These are phyloP conservation scores for Neosilurus mollespiculum DNA, from an alignment of 2,797 vertebrate species.

Conservation along the genomic window DNA sequence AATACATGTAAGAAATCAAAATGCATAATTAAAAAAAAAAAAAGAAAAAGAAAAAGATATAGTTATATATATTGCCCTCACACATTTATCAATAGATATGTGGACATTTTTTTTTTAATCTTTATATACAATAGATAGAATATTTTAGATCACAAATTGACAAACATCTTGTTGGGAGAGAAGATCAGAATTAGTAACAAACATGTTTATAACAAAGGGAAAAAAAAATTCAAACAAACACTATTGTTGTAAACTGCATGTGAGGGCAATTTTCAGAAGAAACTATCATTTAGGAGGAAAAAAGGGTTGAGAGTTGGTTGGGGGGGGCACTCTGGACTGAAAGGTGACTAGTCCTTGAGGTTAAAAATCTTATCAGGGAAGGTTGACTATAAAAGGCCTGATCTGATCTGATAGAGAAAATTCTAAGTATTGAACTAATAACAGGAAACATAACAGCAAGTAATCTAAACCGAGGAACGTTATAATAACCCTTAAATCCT, in stretches of 20 bases:
- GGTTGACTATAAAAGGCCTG: neutral
- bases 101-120: neutral
- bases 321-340: conserved; percentile 45
- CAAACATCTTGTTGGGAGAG: neutral
- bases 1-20: neutral
- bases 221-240: conserved; percentile 9
- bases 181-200: no score
- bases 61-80: neutral
- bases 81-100: neutral
- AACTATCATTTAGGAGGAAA: conserved; percentile 12
- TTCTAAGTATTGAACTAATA: neutral
- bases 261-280: neutral
- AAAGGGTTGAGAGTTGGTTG: no score
- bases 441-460: neutral
- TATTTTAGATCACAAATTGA: neutral
- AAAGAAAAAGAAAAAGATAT: no score
- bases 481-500: neutral
- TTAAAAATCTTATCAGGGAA: conserved; percentile 51
- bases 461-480: neutral
- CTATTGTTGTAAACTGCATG: neutral
- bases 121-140: neutral
- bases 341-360: conserved; percentile 57
- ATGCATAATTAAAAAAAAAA: no score
- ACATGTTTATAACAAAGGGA: neutral
- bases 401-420: neutral